Base-by-base conservation (phyloP, 2,888 invertebrate species). In the Macrosiphum euphorbiae region DNA sequence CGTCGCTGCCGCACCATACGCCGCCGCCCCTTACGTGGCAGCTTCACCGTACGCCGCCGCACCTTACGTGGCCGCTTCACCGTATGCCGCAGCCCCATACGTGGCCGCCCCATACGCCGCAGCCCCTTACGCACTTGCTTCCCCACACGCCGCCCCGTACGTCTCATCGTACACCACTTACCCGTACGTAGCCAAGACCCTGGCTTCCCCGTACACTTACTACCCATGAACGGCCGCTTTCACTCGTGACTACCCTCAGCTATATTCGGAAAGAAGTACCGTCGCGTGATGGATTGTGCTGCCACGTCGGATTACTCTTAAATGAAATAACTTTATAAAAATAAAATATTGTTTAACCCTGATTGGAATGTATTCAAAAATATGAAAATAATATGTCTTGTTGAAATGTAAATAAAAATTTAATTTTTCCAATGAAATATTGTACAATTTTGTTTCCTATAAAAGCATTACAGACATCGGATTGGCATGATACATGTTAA, bases 161-260 rank as follows among this genome's bases (percentile, higher is more conserved):
- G 93, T 93, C 26, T 93, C 93, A 1, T 90, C 93, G 28, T 93
- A 93, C 61, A 90, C 85, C 85, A n/a, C 85, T 50, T 93, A 93
- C 61, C 93, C 93, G 10, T 93, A 93, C 84, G 93, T 93, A 20
- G 93, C 93, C 35, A 93, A 90, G 87, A 67, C 93, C 28, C 61
- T 93, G 61, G 90, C 90, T 89, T 93, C 93, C 11, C 93, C 93
- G 11, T 93, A 93, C 93, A 26, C 93, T 16, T 88, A 92, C 67
- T 92, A 88, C 52, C 87, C 50, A 41, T 92, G 67, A 92, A 92
- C 92, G 28, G n/a, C 8, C 87, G 8, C 44, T 55, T 20, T n/a
- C 10, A 58, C 86, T 24, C 67, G 16, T 35, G 16, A n/a, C 16
- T 78, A 78, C 28, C 5, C 50, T 10, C 67, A 16, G 5, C 20